Conservation (phyloP, 2,113 vertebrate species). For the Mystacornis crossleyi region DNA sequence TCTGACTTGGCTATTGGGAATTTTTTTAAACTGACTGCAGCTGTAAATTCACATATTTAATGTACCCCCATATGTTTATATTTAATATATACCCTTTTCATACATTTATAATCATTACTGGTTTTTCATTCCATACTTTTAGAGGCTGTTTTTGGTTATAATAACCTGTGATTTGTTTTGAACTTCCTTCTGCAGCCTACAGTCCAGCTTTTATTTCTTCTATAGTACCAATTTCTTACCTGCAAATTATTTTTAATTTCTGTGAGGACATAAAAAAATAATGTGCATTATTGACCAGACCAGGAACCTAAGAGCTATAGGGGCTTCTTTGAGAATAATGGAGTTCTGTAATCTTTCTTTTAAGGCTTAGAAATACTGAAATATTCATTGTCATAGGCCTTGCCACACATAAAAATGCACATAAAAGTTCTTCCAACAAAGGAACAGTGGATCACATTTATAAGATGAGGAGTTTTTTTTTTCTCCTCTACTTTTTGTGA, state of each 20-base stretch:
- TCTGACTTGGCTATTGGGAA: background rate
- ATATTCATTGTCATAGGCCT: background rate
- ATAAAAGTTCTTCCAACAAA: background rate
- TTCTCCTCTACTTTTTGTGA: background rate
- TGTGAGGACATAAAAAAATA: conserved; percentile 42
- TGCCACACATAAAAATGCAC: background rate
- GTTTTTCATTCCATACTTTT: background rate
- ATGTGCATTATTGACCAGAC: conserved; percentile 63
- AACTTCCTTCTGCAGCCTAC: background rate
- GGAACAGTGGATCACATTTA: background rate
- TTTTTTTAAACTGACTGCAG: background rate
- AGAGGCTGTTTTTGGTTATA: background rate
- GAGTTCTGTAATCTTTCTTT: conserved; percentile 23
- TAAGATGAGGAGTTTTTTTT: background rate
- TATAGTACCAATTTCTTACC: conserved; percentile 46
- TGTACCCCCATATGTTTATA: background rate
- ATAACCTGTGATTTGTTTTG: background rate
- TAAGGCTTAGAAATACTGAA: conserved; percentile 24
- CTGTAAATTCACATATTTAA: background rate
- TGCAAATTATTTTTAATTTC: conserved; percentile 71
- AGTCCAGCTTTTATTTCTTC: conserved; percentile 44
- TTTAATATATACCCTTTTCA: background rate
- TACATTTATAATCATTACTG: background rate
- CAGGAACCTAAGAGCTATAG: conserved; percentile 39
- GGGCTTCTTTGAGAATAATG: conserved; percentile 40